Evolutionary conservation across 2,888 invertebrate genomes (phyloP).

Genomic region (Nomada fabriciana): DNA sequence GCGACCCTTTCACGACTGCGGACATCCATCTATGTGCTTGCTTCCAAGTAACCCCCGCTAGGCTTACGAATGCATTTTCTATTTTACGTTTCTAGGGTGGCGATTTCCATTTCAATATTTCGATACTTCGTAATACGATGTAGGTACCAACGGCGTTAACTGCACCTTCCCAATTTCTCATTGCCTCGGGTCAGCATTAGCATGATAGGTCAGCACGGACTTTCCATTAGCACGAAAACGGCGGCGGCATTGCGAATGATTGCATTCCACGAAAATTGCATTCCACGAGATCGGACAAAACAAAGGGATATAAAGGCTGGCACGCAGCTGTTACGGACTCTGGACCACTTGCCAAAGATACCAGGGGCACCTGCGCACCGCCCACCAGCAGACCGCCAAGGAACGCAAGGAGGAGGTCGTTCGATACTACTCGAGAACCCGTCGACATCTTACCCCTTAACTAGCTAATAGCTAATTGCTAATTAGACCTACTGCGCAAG

Average conservation of each 20-base stretch:
- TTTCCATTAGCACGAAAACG: too few relatives aligned
- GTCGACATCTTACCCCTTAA: constrained; percentile 69
- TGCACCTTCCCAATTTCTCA: too few relatives aligned
- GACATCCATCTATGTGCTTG: constrained; percentile 28
- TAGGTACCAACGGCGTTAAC: too few relatives aligned
- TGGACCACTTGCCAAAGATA: constrained; percentile 41
- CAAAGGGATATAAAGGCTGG: constrained; percentile 47
- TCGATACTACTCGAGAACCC: constrained; percentile 59
- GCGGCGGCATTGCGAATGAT: constrained; percentile 17
- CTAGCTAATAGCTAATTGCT: constrained; percentile 37
- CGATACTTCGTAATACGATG: too few relatives aligned
- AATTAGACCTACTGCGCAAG: too few relatives aligned
- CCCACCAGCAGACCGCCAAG: constrained; percentile 61
- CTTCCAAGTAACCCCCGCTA: neutral
- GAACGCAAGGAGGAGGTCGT: constrained; percentile 47
- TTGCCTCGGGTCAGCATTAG: too few relatives aligned
- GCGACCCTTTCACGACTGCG: constrained; percentile 39
- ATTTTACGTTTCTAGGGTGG: neutral
- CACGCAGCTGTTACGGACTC: constrained; percentile 48
- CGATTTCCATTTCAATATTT: too few relatives aligned
- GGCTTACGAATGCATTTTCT: neutral
- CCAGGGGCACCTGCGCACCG: constrained; percentile 71
- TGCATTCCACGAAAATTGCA: constrained; percentile 7
- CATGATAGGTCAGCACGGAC: too few relatives aligned
- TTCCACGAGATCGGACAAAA: constrained; percentile 23